phyloP scores from a whole-genome alignment of 2,888 invertebrate genomes.

The Melolontha melolontha region DNA sequence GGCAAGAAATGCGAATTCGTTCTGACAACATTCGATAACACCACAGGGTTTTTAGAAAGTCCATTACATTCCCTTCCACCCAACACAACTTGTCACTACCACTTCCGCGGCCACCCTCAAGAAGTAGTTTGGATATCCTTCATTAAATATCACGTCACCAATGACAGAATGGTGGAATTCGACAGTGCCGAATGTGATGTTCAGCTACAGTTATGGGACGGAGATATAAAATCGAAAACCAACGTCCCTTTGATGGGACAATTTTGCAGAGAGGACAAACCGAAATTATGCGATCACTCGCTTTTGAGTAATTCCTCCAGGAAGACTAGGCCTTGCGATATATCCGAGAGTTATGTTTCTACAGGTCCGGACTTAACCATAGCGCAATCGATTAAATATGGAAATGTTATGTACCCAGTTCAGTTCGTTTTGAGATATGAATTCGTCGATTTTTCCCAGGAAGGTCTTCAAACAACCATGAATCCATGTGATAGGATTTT shows the following conservation, averaged over 20 bases:
- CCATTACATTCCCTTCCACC: constrained; percentile 83
- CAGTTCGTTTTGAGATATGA: constrained; percentile 84
- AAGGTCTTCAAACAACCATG: constrained; percentile 73
- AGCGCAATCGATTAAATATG: constrained; percentile 80
- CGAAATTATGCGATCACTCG: constrained; percentile 80
- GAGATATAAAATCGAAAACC: constrained; percentile 64
- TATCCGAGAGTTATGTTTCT: constrained; percentile 83
- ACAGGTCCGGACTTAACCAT: constrained; percentile 81
- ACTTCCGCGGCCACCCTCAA: constrained; percentile 79
- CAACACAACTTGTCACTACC: constrained; percentile 85
- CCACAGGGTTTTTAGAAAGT: constrained; percentile 79
- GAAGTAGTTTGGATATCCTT: constrained; percentile 88
- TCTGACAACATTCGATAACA: constrained; percentile 79
- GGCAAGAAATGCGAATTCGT: constrained; percentile 82
- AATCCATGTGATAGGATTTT: constrained; percentile 75
- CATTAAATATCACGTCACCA: constrained; percentile 82
- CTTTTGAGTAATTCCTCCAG: constrained; percentile 78
- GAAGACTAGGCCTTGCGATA: constrained; percentile 77
- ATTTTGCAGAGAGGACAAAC: constrained; percentile 82
- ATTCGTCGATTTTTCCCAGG: constrained; percentile 81
- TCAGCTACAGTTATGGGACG: constrained; percentile 81
- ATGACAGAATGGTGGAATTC: constrained; percentile 72
- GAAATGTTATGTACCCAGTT: constrained; percentile 83
- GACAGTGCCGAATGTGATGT: constrained; percentile 80
- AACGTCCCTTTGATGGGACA: constrained; percentile 76